Percentiles rank a stretch among this genome's conserved stretches.
These are phyloP conservation scores for Laterallus jamaicensis DNA, from an alignment of 2,113 vertebrate species.

Conservation along the genomic window DNA sequence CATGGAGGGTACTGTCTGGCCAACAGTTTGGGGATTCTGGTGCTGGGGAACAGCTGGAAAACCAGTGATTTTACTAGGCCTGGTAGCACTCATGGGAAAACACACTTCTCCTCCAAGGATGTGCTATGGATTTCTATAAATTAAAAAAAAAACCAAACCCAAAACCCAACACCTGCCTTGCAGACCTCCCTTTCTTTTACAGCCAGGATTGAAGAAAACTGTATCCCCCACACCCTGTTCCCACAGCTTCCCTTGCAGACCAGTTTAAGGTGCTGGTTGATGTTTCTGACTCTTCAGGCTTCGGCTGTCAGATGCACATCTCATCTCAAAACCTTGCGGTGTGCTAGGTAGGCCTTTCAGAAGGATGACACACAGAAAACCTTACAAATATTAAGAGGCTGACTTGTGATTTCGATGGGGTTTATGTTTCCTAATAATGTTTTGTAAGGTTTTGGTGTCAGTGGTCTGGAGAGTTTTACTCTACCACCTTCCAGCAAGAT, in stretches of 20 bases:
- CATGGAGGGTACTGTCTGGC: not conserved
- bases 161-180: not conserved
- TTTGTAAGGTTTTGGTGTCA: not conserved
- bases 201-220: not conserved
- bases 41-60: not conserved
- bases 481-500: not conserved
- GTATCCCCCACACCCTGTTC: not conserved
- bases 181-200: not conserved
- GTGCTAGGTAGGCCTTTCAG: not conserved
- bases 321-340: not conserved
- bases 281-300: not conserved
- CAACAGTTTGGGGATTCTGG: not conserved
- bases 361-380: not conserved
- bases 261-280: accelerated
- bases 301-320: not conserved
- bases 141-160: not conserved
- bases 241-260: accelerated
- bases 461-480: not conserved
- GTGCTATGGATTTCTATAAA: not conserved
- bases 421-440: not conserved
- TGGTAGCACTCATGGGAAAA: not conserved
- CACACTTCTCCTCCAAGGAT: not conserved
- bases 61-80: not conserved
- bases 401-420: not conserved
- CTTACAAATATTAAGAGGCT: not conserved